A percentile compares a stretch with the other conserved stretches of the same genome.
Conservation (phyloP, 2,113 vertebrate genomes). For the Peromyscus polionotus region DNA sequence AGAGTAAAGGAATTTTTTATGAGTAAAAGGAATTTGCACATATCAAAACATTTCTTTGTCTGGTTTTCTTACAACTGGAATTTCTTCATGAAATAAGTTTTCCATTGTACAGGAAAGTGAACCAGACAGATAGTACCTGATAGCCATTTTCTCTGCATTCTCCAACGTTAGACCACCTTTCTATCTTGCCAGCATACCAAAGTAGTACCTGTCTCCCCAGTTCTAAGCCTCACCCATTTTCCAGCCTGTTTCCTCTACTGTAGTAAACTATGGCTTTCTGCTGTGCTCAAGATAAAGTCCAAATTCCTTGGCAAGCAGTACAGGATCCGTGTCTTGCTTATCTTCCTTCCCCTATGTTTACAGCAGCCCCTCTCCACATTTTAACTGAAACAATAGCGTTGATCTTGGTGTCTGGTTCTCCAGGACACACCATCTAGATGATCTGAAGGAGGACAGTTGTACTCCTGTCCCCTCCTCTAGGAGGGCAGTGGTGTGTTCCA, state of each 20-base stretch:
- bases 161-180: background rate
- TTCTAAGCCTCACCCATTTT: slow-evolving; percentile 23
- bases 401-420: background rate
- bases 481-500: background rate
- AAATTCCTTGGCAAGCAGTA: slow-evolving; percentile 33
- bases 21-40: slow-evolving; percentile 34
- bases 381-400: background rate
- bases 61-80: slow-evolving; percentile 40
- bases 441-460: background rate
- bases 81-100: slow-evolving; percentile 54
- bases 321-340: background rate
- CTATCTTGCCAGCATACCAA: slow-evolving; percentile 16
- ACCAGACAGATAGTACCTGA: background rate
- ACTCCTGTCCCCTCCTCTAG: background rate
- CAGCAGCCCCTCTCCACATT: background rate
- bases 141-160: slow-evolving; percentile 49
- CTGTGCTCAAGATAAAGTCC: slow-evolving; percentile 53
- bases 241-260: background rate
- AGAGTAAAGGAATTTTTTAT: slow-evolving; percentile 43
- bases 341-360: slow-evolving; percentile 25
- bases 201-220: background rate
- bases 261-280: slow-evolving; percentile 17
- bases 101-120: slow-evolving; percentile 42
- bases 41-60: slow-evolving; percentile 53
- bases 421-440: background rate